A percentile compares a stretch with the other conserved stretches of the same genome.
Conservation (phyloP, 2,888 invertebrate species). For the Dolomedes plantarius region DNA sequence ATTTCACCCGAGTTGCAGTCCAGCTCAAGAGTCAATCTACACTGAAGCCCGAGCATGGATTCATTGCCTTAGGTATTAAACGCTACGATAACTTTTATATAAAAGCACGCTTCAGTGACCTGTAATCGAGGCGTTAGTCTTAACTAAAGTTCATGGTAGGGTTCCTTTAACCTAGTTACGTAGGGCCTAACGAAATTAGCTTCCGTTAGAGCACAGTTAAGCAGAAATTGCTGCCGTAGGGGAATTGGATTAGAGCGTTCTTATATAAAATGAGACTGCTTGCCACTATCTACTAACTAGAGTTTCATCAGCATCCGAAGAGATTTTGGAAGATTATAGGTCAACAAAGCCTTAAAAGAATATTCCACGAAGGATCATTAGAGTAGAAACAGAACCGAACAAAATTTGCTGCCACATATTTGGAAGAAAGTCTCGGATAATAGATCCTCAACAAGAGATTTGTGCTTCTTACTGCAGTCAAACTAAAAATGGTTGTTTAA, state of each 20-base stretch:
- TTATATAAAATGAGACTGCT: conserved; percentile 44
- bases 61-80: conserved; percentile 33
- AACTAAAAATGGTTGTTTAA: neutral
- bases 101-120: conserved; percentile 63
- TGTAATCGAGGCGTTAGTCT: conserved; percentile 35
- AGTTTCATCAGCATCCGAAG: neutral
- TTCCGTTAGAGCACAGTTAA: conserved; percentile 67
- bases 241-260: conserved; percentile 57
- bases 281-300: neutral
- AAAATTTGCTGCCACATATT: neutral
- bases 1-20: neutral
- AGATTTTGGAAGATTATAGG: neutral
- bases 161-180: conserved; percentile 64
- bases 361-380: conserved; percentile 1
- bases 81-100: conserved; percentile 67
- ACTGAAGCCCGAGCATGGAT: conserved; percentile 6
- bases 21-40: neutral
- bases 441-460: neutral
- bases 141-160: conserved; percentile 65
- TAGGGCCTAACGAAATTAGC: conserved; percentile 61
- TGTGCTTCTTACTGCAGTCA: neutral
- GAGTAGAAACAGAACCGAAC: neutral
- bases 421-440: neutral
- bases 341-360: neutral
- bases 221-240: conserved; percentile 56